These are phyloP conservation scores for Nesometra sesokonis DNA, from an alignment of 35 echinoderm and acorn worm genomes.

Conservation along the genomic window DNA sequence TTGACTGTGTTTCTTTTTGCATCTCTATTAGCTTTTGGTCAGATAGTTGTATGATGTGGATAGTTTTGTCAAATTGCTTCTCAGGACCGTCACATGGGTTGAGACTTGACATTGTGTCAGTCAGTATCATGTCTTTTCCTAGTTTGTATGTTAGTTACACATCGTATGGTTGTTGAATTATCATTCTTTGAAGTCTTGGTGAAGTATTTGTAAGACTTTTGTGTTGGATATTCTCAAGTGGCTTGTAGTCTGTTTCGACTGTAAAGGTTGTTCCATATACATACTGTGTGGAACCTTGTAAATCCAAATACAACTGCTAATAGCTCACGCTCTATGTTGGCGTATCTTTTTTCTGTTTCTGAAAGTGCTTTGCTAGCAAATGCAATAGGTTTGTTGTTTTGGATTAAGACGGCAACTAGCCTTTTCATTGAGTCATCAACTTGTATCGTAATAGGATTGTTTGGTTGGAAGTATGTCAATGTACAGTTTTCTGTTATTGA, in stretches of 20 bases:
- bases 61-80: background rate
- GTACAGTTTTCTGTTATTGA: conserved; percentile 29
- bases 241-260: conserved; percentile 46
- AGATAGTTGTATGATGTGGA: background rate
- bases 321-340: conserved; percentile 38
- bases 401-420: conserved; percentile 21
- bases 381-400: conserved; percentile 22
- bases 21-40: background rate
- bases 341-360: conserved; percentile 34
- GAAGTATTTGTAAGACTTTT: conserved; percentile 51
- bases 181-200: conserved; percentile 37
- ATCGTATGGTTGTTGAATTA: background rate
- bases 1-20: background rate
- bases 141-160: background rate
- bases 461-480: conserved; percentile 18
- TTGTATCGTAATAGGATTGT: conserved; percentile 7
- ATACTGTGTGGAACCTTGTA: conserved; percentile 53
- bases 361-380: conserved; percentile 41
- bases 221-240: conserved; percentile 39
- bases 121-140: background rate
- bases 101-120: background rate
- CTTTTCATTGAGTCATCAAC: conserved; percentile 35
- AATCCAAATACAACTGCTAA: conserved; percentile 49
- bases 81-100: background rate
- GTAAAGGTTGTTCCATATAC: conserved; percentile 34